Conservation (phyloP, 2,888 invertebrate species). For the Drosophila atripex region DNA sequence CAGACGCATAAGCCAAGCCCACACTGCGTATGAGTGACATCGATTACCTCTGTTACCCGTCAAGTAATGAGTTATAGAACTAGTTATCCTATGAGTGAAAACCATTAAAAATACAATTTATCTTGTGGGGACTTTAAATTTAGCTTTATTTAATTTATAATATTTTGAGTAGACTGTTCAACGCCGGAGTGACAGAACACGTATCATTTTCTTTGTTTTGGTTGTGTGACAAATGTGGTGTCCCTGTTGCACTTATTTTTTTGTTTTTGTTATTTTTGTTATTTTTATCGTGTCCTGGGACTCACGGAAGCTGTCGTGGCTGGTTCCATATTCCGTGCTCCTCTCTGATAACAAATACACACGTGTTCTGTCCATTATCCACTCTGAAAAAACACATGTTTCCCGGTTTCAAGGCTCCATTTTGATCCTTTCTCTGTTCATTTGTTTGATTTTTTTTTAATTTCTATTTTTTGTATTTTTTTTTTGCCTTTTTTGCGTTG, state of each 20-base stretch:
- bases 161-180: constrained; percentile 17
- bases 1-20: too few relatives aligned
- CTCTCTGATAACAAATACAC: background rate
- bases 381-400: background rate
- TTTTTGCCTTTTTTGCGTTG: background rate
- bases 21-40: too few relatives aligned
- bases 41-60: too few relatives aligned
- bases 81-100: too few relatives aligned
- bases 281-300: background rate
- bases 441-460: background rate
- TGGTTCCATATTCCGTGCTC: background rate
- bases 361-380: background rate
- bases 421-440: background rate
- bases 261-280: background rate
- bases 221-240: background rate
- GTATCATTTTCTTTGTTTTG: background rate
- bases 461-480: background rate
- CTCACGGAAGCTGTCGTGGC: background rate
- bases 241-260: background rate
- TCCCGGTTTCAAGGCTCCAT: background rate
- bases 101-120: background rate
- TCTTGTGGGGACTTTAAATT: constrained; percentile 10
- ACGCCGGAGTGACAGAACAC: constrained; percentile 5
- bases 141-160: background rate
- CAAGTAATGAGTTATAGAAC: too few relatives aligned